Percentiles rank a stretch among this genome's conserved stretches.
Conservation (phyloP, 2,113 vertebrate species). For the Telmatochromis sp. region DNA sequence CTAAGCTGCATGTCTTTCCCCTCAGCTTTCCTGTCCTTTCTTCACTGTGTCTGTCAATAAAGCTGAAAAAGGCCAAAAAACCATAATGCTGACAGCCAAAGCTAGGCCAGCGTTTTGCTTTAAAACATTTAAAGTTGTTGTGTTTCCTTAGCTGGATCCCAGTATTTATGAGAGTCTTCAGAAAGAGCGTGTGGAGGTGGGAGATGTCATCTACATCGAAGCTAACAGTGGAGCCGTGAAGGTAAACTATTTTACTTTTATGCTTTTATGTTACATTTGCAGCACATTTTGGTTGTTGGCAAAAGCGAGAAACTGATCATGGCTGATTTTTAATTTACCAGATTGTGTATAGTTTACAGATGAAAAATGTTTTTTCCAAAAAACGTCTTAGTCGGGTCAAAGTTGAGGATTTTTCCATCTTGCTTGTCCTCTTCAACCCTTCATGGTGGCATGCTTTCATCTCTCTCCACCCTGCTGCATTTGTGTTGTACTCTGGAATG, state of each 20-base stretch:
- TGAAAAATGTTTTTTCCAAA: neutral
- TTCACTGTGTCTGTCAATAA: neutral
- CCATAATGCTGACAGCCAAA: neutral
- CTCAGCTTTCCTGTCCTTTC: neutral
- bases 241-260: constrained; percentile 63
- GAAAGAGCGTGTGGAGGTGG: constrained; percentile 94
- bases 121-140: neutral
- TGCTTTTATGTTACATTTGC: neutral
- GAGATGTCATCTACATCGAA: constrained; percentile 98
- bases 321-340: neutral
- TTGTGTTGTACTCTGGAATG: constrained; percentile 47
- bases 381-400: neutral
- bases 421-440: constrained; percentile 1
- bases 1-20: neutral
- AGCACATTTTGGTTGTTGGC: neutral
- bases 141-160: constrained; percentile 83
- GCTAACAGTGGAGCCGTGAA: constrained; percentile 98
- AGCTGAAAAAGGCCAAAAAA: neutral
- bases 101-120: neutral
- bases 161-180: constrained; percentile 98
- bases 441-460: constrained; percentile 23
- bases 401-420: neutral
- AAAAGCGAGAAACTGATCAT: neutral
- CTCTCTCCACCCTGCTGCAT: constrained; percentile 12
- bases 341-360: neutral